phyloP scores from a whole-genome alignment of 2,888 invertebrate genomes.

The Gonocerus acuteangulatus region DNA sequence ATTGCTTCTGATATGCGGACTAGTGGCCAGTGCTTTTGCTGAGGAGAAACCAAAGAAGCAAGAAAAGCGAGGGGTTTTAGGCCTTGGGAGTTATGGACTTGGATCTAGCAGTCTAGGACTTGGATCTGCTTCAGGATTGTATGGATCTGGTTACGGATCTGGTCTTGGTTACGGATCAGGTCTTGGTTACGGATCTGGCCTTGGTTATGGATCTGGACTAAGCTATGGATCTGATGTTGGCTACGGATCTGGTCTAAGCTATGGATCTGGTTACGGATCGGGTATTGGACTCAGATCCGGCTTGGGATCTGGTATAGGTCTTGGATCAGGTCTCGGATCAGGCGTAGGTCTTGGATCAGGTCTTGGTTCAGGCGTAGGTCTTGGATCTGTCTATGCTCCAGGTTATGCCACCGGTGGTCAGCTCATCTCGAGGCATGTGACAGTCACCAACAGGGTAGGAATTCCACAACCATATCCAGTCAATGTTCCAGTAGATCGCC shows the following conservation, averaged over 20 bases:
- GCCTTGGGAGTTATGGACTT: neutral
- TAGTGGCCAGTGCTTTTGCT: neutral
- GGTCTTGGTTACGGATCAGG: slow-evolving; percentile 1
- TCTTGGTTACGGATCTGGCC: neutral
- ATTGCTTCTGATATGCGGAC: neutral
- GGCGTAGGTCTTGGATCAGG: slow-evolving; percentile 2
- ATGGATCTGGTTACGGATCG: neutral
- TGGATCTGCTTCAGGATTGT: neutral
- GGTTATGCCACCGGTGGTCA: neutral
- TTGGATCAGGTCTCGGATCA: slow-evolving; percentile 3
- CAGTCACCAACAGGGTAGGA: slow-evolving; percentile 32
- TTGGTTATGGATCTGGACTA: neutral
- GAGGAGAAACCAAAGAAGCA: neutral
- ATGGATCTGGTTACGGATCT: neutral
- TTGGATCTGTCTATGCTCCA: slow-evolving; percentile 6
- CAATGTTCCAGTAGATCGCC: slow-evolving; percentile 40
- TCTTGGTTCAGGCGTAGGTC: slow-evolving; percentile 16
- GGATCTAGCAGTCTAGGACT: neutral
- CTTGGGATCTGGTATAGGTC: slow-evolving; percentile 4
- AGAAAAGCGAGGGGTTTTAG: neutral
- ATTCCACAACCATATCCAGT: slow-evolving; percentile 37
- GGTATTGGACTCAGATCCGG: slow-evolving; percentile 3
- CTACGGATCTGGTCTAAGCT: neutral
- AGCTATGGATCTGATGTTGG: neutral
- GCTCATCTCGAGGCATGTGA: slow-evolving; percentile 29